Percentiles rank a stretch among this genome's conserved stretches.
Conservation (phyloP, 2,797 vertebrate genomes). For the Enteromius radiatus region DNA sequence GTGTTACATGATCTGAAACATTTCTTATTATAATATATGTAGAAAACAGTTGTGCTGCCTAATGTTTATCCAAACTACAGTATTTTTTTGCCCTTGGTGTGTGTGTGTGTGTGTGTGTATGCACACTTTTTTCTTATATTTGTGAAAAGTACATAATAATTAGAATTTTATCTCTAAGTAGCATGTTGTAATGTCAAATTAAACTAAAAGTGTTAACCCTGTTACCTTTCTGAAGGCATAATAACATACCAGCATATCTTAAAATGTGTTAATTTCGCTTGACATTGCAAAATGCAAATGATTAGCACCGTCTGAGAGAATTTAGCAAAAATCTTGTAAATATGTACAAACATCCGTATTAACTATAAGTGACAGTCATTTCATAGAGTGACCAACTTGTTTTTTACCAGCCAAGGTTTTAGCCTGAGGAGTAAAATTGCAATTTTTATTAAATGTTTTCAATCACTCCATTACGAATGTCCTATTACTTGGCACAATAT, state of each 20-base stretch:
- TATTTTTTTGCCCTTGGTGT: not conserved
- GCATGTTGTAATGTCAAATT: not conserved
- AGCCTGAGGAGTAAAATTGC: not conserved
- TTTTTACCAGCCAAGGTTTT: not conserved
- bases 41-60: not conserved
- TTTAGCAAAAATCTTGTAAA: not conserved
- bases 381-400: not conserved
- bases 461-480: not conserved
- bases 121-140: not conserved
- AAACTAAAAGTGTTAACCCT: not conserved
- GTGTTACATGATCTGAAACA: not conserved
- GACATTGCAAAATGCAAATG: not conserved
- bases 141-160: not conserved
- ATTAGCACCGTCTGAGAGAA: not conserved
- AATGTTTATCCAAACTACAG: not conserved
- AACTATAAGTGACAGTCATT: constrained; percentile 1
- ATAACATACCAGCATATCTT: not conserved
- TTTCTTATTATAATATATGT: not conserved
- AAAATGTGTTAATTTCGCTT: not conserved
- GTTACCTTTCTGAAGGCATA: constrained; percentile 6
- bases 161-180: not conserved
- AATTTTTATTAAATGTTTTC: not conserved
- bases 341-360: not conserved
- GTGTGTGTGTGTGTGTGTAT: not conserved
- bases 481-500: constrained; percentile 4